Conservation (phyloP, 2,113 vertebrate species). For the Amia ocellicauda region DNA sequence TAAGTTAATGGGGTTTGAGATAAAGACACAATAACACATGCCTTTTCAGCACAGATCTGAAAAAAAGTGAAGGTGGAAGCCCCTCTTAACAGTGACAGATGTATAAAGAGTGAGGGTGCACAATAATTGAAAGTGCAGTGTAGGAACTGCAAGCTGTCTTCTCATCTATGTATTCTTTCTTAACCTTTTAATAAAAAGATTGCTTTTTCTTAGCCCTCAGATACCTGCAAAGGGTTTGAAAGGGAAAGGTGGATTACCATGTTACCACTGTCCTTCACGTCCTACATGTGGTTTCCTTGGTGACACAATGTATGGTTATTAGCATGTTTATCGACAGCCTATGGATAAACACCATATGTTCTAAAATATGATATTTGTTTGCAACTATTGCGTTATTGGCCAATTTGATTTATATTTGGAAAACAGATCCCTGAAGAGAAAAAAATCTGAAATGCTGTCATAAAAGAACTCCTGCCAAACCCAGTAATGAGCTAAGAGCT, state of each 20-base stretch:
- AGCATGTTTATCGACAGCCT: conserved; percentile 27
- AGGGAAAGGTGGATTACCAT: conserved; percentile 60
- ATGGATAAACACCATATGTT: conserved; percentile 38
- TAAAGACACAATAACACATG: too few species aligned
- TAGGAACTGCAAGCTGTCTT: too few species aligned
- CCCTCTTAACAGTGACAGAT: too few species aligned
- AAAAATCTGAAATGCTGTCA: conserved; percentile 36
- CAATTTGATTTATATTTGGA: conserved; percentile 45
- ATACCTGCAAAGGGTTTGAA: conserved; percentile 48
- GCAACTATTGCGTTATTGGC: conserved; percentile 30
- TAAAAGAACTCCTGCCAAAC: conserved; percentile 39
- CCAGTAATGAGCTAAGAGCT: conserved; percentile 45
- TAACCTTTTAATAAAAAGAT: too few species aligned
- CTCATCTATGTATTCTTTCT: too few species aligned
- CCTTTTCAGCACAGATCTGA: too few species aligned
- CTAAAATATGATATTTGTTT: conserved; percentile 43
- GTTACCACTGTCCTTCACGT: conserved; percentile 23
- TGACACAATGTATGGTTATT: conserved; percentile 53
- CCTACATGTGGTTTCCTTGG: conserved; percentile 42
- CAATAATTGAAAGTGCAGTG: too few species aligned
- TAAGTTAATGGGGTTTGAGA: too few species aligned
- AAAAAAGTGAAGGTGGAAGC: too few species aligned
- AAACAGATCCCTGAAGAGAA: conserved; percentile 39
- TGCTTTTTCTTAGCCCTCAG: too few species aligned
- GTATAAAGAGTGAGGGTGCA: too few species aligned